phyloP scores from a whole-genome alignment of 2,113 vertebrate genomes.

The Pogona vitticeps region DNA sequence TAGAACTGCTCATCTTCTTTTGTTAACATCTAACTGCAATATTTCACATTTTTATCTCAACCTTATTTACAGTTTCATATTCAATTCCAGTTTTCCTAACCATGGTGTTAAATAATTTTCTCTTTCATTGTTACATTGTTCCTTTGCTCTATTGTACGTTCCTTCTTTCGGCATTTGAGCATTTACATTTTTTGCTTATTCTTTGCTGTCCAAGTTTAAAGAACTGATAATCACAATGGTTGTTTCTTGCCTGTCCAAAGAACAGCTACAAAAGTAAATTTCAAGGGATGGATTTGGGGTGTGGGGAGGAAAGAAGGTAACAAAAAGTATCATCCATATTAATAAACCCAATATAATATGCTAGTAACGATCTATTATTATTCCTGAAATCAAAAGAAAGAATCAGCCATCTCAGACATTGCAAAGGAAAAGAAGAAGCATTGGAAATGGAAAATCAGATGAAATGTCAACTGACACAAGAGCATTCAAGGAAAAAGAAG shows the following conservation, averaged over 20 bases:
- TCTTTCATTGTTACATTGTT: background rate
- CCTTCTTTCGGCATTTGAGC: conserved; percentile 12
- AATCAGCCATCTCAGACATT: conserved; percentile 34
- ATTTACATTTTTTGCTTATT: conserved; percentile 19
- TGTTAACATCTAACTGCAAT: conserved; percentile 18
- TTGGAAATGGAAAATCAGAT: conserved; percentile 51
- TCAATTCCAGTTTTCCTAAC: conserved; percentile 22
- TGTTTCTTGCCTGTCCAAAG: conserved; percentile 48
- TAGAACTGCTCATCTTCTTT: conserved; percentile 25
- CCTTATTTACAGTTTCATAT: conserved; percentile 16
- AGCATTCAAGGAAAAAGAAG: conserved; percentile 31
- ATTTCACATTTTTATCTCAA: conserved; percentile 32
- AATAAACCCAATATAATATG: conserved; percentile 59
- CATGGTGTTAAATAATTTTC: background rate
- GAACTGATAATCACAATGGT: conserved; percentile 22
- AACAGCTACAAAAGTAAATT: conserved; percentile 55
- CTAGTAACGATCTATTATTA: conserved; percentile 47
- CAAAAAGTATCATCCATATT: conserved; percentile 58
- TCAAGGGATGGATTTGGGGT: conserved; percentile 9
- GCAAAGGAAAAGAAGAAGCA: conserved; percentile 28
- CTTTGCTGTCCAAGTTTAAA: conserved; percentile 33
- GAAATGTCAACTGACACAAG: conserved; percentile 46
- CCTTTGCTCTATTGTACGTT: background rate
- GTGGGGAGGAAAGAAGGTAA: conserved; percentile 25
- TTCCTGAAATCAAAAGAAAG: conserved; percentile 58